These are phyloP conservation scores for Brachynemurus nebulosus DNA, from an alignment of 2,888 invertebrate genomes.

Conservation along the genomic window DNA sequence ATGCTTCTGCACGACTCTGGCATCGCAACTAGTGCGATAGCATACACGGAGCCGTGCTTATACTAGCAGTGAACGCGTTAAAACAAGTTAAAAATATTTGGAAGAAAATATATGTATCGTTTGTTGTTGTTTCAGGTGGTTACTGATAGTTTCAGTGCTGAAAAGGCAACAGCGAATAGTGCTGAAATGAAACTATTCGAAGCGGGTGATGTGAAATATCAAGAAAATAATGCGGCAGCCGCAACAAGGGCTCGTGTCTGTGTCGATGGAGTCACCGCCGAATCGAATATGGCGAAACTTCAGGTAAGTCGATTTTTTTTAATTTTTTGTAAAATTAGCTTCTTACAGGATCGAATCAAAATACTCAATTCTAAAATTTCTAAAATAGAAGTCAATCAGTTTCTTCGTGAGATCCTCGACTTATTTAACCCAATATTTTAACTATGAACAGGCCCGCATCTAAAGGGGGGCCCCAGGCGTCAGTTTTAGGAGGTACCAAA, in stretches of 20 bases:
- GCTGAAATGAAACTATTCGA: constrained; percentile 62
- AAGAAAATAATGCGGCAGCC: constrained; percentile 63
- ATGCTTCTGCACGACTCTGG: too few species aligned
- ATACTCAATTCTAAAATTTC: too few species aligned
- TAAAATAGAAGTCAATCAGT: too few species aligned
- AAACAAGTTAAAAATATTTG: not conserved
- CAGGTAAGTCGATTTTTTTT: constrained; percentile 45
- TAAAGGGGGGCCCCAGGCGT: too few species aligned
- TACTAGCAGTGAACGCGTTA: not conserved
- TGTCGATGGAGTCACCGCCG: constrained; percentile 72
- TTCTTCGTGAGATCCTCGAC: too few species aligned
- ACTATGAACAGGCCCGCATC: too few species aligned
- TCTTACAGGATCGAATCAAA: too few species aligned
- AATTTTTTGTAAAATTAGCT: not conserved
- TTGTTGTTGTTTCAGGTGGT: constrained; percentile 38
- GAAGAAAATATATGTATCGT: too few species aligned
- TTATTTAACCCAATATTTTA: too few species aligned
- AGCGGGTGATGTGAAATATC: constrained; percentile 69
- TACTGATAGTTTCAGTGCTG: constrained; percentile 69
- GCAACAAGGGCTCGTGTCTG: constrained; percentile 67
- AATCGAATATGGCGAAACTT: constrained; percentile 69
- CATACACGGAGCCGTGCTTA: too few species aligned
- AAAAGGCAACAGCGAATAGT: constrained; percentile 56
- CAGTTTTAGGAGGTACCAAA: too few species aligned
- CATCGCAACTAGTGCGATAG: too few species aligned